Conservation (phyloP, 2,113 vertebrate genomes). For the Chlamydotis undulata region DNA sequence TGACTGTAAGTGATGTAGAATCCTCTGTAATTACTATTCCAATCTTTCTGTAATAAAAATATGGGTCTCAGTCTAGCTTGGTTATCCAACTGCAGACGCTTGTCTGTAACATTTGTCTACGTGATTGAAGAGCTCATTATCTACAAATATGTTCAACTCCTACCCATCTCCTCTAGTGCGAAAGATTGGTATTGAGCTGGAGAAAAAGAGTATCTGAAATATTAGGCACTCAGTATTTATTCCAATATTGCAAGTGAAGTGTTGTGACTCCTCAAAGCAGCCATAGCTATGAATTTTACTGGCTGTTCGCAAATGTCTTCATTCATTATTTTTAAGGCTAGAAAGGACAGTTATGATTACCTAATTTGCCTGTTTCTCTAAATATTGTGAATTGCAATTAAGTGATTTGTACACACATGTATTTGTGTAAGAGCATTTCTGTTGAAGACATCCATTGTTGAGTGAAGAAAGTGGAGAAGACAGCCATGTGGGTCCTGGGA, state of each 20-base stretch:
- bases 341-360: not conserved
- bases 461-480: not conserved
- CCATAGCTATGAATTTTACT: not conserved
- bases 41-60: not conserved
- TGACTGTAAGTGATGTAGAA: not conserved
- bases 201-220: not conserved
- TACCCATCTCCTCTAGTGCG: not conserved
- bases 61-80: not conserved
- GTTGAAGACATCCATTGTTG: not conserved
- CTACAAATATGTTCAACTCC: fast-evolving
- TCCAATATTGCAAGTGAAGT: not conserved
- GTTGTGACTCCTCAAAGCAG: not conserved
- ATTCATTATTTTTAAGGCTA: not conserved
- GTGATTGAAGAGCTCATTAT: not conserved
- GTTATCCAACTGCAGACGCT: not conserved
- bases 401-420: not conserved
- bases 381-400: not conserved
- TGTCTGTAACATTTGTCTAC: not conserved
- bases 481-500: not conserved
- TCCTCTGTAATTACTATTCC: not conserved
- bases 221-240: not conserved
- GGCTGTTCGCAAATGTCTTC: not conserved
- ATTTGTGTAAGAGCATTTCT: not conserved
- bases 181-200: not conserved
- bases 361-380: not conserved